Percentiles rank a stretch among this genome's conserved stretches.
Evolutionary conservation across 2,888 invertebrate genomes (phyloP).

Genomic region (Platycnemis pennipes): DNA sequence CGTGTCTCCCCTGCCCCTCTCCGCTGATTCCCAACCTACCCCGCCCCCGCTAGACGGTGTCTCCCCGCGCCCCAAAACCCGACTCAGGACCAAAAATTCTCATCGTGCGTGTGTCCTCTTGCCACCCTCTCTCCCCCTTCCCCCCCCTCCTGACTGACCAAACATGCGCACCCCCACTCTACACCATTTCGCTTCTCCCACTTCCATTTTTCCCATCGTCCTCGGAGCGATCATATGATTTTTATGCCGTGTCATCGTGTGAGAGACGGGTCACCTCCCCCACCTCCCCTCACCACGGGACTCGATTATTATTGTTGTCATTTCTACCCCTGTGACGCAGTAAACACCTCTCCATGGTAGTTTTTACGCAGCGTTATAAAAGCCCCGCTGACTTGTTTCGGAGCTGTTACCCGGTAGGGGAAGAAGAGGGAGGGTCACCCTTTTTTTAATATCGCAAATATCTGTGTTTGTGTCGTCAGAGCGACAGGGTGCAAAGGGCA

Average conservation of each 20-base stretch:
- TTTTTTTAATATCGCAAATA: background rate
- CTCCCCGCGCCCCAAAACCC: background rate
- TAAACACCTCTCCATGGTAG: background rate
- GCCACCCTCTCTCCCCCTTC: no score
- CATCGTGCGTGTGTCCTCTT: background rate
- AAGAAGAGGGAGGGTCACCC: background rate
- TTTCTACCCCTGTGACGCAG: background rate
- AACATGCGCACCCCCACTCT: background rate
- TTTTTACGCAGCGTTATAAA: background rate
- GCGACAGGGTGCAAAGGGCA: background rate
- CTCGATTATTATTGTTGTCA: background rate
- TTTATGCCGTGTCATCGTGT: background rate
- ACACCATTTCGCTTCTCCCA: background rate
- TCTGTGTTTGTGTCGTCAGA: background rate
- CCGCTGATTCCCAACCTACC: background rate
- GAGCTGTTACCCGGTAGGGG: background rate
- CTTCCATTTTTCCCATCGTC: background rate
- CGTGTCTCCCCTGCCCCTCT: background rate
- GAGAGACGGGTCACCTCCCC: background rate
- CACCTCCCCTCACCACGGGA: background rate
- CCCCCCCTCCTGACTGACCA: background rate
- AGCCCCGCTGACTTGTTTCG: background rate
- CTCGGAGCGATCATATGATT: constrained; percentile 5
- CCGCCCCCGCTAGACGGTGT: background rate
- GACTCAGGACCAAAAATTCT: background rate